Base-by-base conservation (phyloP, 2,888 invertebrate species). In the Rotaria sp. region DNA sequence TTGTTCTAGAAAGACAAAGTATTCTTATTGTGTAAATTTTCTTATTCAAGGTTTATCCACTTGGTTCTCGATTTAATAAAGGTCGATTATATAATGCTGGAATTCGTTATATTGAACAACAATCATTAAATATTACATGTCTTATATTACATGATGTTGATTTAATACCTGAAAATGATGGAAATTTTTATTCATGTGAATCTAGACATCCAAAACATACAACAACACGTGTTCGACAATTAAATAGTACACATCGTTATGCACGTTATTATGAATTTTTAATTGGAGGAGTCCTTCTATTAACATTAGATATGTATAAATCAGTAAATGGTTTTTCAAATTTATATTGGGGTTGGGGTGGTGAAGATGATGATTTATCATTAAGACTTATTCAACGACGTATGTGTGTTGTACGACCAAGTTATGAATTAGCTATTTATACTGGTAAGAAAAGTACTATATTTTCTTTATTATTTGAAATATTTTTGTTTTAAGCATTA, bases 311-410 rank as follows among this genome's bases (percentile, higher is more conserved):
- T n/a, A 74, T 85, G 74, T 85, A 85, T 80, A 21, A 48, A 41
- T 38, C 48, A 35, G 75, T 59, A 26, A 86, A 86, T 84, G 86
- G 86, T 18, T 85, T 86, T 59, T 86, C 86, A n/a, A 86, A 86
- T 85, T 75, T 85, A 45, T 86, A 85, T 84, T 86, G 85, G 74
- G 86, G 86, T 10, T 86, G 86, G 86, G 86, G 86, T 50, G 86
- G 80, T n/a, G 86, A 86, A 55, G 86, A 86, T 48, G 86, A 86
- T 67, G 86, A 86, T 50, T 80, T 85, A 57, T 35, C 75, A 57
- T 26, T 86, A 18, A 55, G 86, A 85, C 41, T 86, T 38, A 75
- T 86, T 21, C 85, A 75, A 35, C 24, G 30, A 48, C 55, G 80
- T 18, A 26, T 85, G n/a, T 86, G 86, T 55, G 84, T 86, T n/a